Evolutionary conservation across 2,888 invertebrate genomes (phyloP), one percentile per base, ranked within the genome.

Genomic region (Lithosia quadra): DNA sequence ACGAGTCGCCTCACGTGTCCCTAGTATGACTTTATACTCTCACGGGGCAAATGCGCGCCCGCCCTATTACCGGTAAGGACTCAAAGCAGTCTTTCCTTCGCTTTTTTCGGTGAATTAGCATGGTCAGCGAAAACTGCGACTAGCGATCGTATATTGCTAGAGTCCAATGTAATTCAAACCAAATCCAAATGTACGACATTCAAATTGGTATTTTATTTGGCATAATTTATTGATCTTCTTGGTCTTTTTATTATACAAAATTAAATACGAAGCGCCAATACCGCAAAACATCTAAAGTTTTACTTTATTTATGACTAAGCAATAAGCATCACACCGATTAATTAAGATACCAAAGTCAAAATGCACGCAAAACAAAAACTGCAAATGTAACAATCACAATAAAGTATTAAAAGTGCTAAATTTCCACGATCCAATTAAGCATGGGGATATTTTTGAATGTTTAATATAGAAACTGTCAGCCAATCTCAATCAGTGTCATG

Each of bases 401-500:
- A 80, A 80, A 76, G 76, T 71, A n/a, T 39, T 18, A 9, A n/a
- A n/a, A 72, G 70, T 71, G 69, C 58, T 68, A 73, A 70, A 65
- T 10, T 53, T 75, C 64, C 36, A 22, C 21, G 63, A 69, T 21
- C 64, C 61, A 73, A 80, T 73, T 80, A 75, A 73, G 67, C 60
- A 72, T 73, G 22, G 55, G 22, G 59, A 21, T 64, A 24, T 65
- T 43, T 68, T 55, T 10, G 13, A 39, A 11, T 24, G 9, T 53
- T 43, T 28, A 65, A 57, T 65, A 43, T 18, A 58, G 43, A 67
- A 76, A 58, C 64, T 58, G 71, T 59, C 43, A 28, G 65, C 21
- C 71, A 76, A 68, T 77, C 73, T 72, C 63, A 73, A 69, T 80
- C 73, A 73, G 62, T 73, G 80, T 78, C 78, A 73, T 9, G 24